Evolutionary conservation across 2,797 vertebrate genomes (phyloP), one percentile per base, ranked within the genome.

Genomic region (Vespertilio murinus): DNA sequence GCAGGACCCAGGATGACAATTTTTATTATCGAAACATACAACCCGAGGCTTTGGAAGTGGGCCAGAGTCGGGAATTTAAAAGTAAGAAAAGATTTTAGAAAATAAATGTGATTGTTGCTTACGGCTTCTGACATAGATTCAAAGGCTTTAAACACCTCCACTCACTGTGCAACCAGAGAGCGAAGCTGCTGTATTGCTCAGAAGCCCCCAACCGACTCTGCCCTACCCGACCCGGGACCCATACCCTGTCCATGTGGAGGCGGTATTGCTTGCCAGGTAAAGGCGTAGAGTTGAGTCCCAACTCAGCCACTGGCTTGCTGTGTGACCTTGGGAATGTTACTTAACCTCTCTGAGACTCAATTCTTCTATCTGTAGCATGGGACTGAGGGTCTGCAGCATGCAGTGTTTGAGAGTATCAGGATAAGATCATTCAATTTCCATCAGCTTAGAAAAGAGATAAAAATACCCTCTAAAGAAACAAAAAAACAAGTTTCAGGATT

Each of bases 11-110:
- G 40, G 73, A 73, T 90, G 91, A 71, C 78, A 30, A 64, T 14
- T 79, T 96, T 90, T 88, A 75, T 95, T 91, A 78, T 71, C 40
- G 91, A 86, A 92, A 83, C 86, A 64, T 40, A 30, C 35, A 83
- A 91, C 78, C 71, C 0, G 30, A 95, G 94, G 86, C 88, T 96
- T 92, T 83, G 74, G 65, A 74, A 74, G 30, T 49, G 70, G 52
- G n/a, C 78, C 78, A 82, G 82, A 78, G 49, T 40, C 20, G 45
- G 78, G 52, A 79, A 90, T 90, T 91, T 91, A 71, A 86, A 96
- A 93, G 70, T 61, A 82, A 93, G 90, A 77, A 74, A 75, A 93
- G 20, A 87, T 71, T 93, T 79, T 83, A 83, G 65, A 80, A 93
- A 92, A 61, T 79, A 30, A 90, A 94, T 89, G 30, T 35, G 78